These are phyloP conservation scores for Tachyglossus aculeatus DNA, from an alignment of 2,797 vertebrate genomes.

Conservation along the genomic window DNA sequence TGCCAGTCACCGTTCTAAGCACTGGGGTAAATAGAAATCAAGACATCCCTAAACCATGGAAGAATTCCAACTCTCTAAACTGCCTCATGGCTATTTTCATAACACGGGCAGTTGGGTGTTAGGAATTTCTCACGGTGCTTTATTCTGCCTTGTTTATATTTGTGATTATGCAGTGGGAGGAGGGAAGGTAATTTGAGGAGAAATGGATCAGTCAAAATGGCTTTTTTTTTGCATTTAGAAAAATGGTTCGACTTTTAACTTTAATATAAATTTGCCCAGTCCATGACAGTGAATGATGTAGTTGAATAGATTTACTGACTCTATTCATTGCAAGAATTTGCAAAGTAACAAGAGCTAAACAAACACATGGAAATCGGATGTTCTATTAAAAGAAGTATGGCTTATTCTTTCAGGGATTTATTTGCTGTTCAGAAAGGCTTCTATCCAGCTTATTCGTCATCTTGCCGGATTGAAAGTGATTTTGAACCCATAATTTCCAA, in stretches of 20 bases:
- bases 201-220: conserved; percentile 10
- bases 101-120: too few species aligned
- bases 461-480: neutral
- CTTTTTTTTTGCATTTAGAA: conserved; percentile 16
- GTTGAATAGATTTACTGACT: neutral
- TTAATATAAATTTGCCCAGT: neutral
- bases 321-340: neutral
- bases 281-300: neutral
- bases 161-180: conserved; percentile 11
- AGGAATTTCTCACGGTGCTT: conserved; percentile 19
- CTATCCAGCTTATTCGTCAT: too few species aligned
- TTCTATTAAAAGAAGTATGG: neutral
- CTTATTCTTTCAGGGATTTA: neutral
- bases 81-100: too few species aligned
- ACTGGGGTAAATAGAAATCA: too few species aligned
- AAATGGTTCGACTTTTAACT: conserved; percentile 1
- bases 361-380: neutral
- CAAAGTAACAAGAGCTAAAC: neutral
- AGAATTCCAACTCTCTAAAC: too few species aligned
- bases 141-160: conserved; percentile 16
- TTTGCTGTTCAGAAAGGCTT: too few species aligned
- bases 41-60: too few species aligned
- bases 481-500: neutral
- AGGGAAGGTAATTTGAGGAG: conserved; percentile 24
- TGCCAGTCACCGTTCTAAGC: too few species aligned